Percentiles rank a stretch among this genome's conserved stretches.
Conservation (phyloP, 2,797 vertebrate genomes). For the Phyllotis vaccarum region DNA sequence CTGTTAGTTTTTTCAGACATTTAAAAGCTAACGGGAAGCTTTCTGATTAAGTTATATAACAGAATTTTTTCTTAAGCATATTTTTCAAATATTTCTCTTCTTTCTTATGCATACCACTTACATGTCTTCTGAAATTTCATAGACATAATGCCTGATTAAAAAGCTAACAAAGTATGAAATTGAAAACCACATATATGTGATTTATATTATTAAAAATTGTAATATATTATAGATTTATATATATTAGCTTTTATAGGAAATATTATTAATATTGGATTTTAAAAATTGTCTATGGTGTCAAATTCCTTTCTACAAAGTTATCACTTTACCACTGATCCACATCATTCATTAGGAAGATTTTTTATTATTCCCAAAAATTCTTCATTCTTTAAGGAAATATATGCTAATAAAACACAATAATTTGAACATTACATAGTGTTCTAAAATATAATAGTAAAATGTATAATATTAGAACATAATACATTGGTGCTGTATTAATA, state of each 20-base stretch:
- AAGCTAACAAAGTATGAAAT: neutral
- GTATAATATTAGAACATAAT: neutral
- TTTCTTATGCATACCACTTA: neutral
- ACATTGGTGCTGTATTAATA: neutral
- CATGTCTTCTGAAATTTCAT: neutral
- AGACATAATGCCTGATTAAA: neutral
- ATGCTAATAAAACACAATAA: neutral
- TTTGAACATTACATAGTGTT: neutral
- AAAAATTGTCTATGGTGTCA: neutral
- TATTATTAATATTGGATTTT: neutral
- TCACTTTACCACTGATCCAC: neutral
- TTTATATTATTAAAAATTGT: neutral
- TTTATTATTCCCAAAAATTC: slow-evolving; percentile 31
- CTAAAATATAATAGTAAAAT: neutral
- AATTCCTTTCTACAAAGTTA: no score
- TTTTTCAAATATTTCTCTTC: neutral
- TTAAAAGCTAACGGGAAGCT: slow-evolving; percentile 72
- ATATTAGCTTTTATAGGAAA: neutral
- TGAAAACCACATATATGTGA: neutral
- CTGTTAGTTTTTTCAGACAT: slow-evolving; percentile 15
- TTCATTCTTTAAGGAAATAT: neutral
- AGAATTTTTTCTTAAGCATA: neutral
- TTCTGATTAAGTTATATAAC: neutral
- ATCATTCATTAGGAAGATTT: neutral
- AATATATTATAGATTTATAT: neutral